A percentile compares a stretch with the other conserved stretches of the same genome.
These are phyloP conservation scores for Pseudococcus viburni DNA, from an alignment of 2,888 invertebrate species.

Conservation along the genomic window DNA sequence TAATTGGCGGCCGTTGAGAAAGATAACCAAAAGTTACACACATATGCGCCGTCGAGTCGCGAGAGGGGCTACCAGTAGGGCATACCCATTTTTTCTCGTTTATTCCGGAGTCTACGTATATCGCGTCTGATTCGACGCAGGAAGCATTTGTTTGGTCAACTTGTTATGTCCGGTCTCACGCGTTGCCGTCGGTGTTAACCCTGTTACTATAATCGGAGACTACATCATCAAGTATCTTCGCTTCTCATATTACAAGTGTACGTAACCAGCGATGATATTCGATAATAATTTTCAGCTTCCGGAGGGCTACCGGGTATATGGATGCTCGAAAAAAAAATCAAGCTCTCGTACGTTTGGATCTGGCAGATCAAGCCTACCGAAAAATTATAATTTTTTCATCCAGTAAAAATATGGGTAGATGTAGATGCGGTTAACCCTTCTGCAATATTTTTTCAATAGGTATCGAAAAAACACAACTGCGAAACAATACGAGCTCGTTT, in stretches of 20 bases:
- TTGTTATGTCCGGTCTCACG: slow-evolving; percentile 66
- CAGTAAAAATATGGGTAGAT: not conserved
- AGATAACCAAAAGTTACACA: slow-evolving; percentile 28
- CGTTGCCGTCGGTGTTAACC: slow-evolving; percentile 42
- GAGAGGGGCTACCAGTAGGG: slow-evolving; percentile 58
- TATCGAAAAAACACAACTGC: not conserved
- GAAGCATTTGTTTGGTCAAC: slow-evolving; percentile 66
- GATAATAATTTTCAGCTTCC: slow-evolving; percentile 63
- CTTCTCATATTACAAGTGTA: slow-evolving; percentile 61
- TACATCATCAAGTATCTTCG: slow-evolving; percentile 62
- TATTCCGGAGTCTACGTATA: slow-evolving; percentile 32
- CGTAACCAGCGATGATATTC: slow-evolving; percentile 61
- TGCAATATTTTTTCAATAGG: not conserved
- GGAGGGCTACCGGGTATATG: slow-evolving; percentile 45
- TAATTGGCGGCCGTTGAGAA: slow-evolving; percentile 64
- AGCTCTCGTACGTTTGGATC: too few species aligned
- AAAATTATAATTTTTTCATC: not conserved
- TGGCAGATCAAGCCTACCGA: not conserved
- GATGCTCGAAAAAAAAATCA: not conserved
- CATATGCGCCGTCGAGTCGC: not conserved
- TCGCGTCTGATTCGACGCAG: slow-evolving; percentile 54
- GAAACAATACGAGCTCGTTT: slow-evolving; percentile 32
- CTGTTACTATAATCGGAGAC: slow-evolving; percentile 43
- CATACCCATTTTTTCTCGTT: slow-evolving; percentile 58
- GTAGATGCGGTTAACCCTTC: not conserved